phyloP scores from a whole-genome alignment of 2,113 vertebrate species.

The Caloenas nicobarica region DNA sequence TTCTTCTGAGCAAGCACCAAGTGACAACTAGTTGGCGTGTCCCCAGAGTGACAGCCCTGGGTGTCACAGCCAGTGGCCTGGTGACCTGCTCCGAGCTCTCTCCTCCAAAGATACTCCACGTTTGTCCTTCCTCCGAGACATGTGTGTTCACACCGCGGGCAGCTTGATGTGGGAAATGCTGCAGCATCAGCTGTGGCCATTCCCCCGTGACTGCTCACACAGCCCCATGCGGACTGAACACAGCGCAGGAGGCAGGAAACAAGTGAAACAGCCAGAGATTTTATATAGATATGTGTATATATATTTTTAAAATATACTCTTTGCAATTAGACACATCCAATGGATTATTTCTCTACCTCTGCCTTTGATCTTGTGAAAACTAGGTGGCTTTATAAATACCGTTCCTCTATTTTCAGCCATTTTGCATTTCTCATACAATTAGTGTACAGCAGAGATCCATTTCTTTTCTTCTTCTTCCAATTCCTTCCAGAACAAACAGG shows the following conservation, averaged over 20 bases:
- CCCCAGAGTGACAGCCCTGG: not conserved
- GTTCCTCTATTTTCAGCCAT: conserved; percentile 44
- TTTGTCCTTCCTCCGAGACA: not conserved
- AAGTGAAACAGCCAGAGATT: not conserved
- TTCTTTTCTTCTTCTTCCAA: not conserved
- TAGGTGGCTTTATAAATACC: not conserved
- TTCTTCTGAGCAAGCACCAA: not conserved
- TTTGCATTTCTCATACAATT: conserved; percentile 40
- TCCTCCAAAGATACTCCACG: accelerated
- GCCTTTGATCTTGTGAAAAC: conserved; percentile 19
- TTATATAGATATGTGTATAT: no score
- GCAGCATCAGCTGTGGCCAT: not conserved
- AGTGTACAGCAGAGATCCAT: not conserved
- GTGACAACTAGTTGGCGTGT: accelerated
- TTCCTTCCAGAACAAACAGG: not conserved
- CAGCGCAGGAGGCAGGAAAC: not conserved
- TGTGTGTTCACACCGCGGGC: accelerated
- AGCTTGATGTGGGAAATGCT: not conserved
- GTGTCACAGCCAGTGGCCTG: not conserved
- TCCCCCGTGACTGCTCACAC: not conserved
- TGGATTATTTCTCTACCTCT: not conserved
- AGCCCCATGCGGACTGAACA: not conserved
- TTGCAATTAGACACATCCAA: not conserved
- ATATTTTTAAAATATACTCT: accelerated
- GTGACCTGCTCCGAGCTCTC: not conserved